Percentiles rank a stretch among this genome's conserved stretches.
phyloP scores from a whole-genome alignment of 64 coral and sea anemone genomes.

The Actinia tenebrosa region DNA sequence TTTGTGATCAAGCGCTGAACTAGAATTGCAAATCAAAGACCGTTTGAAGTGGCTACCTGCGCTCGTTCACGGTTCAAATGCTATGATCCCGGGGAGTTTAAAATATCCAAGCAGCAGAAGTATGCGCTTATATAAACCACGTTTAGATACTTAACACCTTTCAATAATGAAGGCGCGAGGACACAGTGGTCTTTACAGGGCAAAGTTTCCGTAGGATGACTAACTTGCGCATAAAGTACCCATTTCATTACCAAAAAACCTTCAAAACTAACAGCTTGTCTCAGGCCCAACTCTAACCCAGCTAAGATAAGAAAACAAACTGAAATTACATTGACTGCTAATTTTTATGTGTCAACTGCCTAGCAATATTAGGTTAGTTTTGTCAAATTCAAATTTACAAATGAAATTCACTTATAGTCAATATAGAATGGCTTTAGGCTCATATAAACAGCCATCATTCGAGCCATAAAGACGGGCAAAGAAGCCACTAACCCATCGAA shows the following conservation, averaged over 20 bases:
- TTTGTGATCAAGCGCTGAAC: not conserved
- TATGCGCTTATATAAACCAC: constrained; percentile 51
- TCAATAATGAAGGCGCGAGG: not conserved
- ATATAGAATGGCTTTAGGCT: constrained; percentile 42
- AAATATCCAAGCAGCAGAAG: constrained; percentile 29
- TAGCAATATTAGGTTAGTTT: constrained; percentile 89
- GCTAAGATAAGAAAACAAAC: not conserved
- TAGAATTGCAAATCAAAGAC: constrained; percentile 25
- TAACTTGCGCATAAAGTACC: not conserved
- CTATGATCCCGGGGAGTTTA: constrained; percentile 7
- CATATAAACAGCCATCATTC: not conserved
- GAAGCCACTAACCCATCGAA: constrained; percentile 86
- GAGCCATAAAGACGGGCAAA: constrained; percentile 34
- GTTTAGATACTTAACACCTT: constrained; percentile 77
- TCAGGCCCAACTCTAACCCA: not conserved
- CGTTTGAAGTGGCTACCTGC: not conserved
- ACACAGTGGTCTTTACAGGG: not conserved
- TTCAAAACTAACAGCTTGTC: not conserved
- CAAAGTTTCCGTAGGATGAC: not conserved
- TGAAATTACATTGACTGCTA: constrained; percentile 72
- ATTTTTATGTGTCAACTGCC: constrained; percentile 89
- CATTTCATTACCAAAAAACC: not conserved
- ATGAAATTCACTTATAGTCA: constrained; percentile 60
- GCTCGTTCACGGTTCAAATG: constrained; percentile 4
- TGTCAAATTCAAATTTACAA: constrained; percentile 92